Conservation (phyloP, 2,888 invertebrate genomes). For the Leucoptera coffeella region DNA sequence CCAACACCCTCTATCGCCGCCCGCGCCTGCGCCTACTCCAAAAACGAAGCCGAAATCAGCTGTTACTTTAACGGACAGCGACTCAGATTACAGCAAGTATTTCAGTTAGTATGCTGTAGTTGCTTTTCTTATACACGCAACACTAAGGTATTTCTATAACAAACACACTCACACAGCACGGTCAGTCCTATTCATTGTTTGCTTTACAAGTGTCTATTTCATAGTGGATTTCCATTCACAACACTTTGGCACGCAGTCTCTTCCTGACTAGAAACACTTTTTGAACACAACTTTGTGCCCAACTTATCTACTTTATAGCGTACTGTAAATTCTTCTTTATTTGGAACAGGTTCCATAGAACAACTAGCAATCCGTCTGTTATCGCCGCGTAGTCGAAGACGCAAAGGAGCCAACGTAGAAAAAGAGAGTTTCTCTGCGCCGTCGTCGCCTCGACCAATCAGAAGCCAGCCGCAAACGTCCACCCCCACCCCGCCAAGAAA, state of each 20-base stretch:
- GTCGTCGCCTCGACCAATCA: slow-evolving; percentile 56
- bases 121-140: slow-evolving; percentile 25
- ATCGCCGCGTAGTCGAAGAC: slow-evolving; percentile 16
- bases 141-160: too few species aligned
- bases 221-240: too few species aligned
- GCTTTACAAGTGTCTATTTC: too few species aligned
- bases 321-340: too few species aligned
- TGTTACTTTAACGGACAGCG: slow-evolving; percentile 22
- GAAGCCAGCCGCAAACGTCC: slow-evolving; percentile 72
- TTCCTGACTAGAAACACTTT: too few species aligned
- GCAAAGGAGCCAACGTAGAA: slow-evolving; percentile 8
- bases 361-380: slow-evolving; percentile 33
- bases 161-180: too few species aligned
- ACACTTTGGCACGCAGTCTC: too few species aligned
- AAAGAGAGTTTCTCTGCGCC: slow-evolving; percentile 36
- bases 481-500: slow-evolving; percentile 48
- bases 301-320: too few species aligned
- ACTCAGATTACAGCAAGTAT: slow-evolving; percentile 52
- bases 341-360: slow-evolving; percentile 28
- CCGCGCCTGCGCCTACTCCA: slow-evolving; percentile 6
- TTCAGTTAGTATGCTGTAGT: slow-evolving; percentile 47
- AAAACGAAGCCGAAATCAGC: neutral
- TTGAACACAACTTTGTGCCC: too few species aligned
- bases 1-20: slow-evolving; percentile 6
- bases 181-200: neutral